Evolutionary conservation across 2,888 invertebrate genomes (phyloP), one percentile per base, ranked within the genome.

Genomic region (Megamerina dolium): DNA sequence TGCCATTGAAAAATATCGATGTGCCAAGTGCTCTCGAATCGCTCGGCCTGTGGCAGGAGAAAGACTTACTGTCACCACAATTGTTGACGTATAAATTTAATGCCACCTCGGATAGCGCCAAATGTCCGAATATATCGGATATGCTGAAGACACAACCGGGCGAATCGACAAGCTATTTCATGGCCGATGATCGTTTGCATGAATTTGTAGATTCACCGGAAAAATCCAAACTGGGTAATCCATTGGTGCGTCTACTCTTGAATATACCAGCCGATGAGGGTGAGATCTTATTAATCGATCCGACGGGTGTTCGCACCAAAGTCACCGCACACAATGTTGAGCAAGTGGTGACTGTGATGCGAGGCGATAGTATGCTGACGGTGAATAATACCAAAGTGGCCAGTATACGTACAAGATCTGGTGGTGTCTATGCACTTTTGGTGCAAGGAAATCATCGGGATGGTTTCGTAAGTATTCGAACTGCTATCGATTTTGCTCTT

Each of bases 391-490:
- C 34, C 5, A 49, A 48, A 3, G 53, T 56, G 3, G 57, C 61
- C 20, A 53, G 48, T 16, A 41, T 74, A 65, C 47, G 50, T 0
- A 68, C 83, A 2, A 67, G 74, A 54, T 62, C 77, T 4, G 86
- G 86, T 0, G 85, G 82, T 12, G 81, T 83, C 12, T 86, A 84
- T 54, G 78, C 80, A 0, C 58, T 53, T 61, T 75, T 44, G 64
- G 73, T 56, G 59, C 74, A 52, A 60, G 70, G 76, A 42, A 70
- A 72, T 34, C 56, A 55, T 1, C 53, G 56, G n/a, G 68, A 70
- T 9, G 57, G 54, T 16, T 70, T 66, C 50, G 70, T 75, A 56
- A 71, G 72, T 64, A 48, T n/a, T n/a, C n/a, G n/a, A n/a, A n/a
- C n/a, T n/a, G n/a, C n/a, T 20, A 10, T 3, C 13, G 8, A 1